A percentile compares a stretch with the other conserved stretches of the same genome.
Evolutionary conservation across 2,888 invertebrate genomes (phyloP).

Genomic region (Papilio gigon): DNA sequence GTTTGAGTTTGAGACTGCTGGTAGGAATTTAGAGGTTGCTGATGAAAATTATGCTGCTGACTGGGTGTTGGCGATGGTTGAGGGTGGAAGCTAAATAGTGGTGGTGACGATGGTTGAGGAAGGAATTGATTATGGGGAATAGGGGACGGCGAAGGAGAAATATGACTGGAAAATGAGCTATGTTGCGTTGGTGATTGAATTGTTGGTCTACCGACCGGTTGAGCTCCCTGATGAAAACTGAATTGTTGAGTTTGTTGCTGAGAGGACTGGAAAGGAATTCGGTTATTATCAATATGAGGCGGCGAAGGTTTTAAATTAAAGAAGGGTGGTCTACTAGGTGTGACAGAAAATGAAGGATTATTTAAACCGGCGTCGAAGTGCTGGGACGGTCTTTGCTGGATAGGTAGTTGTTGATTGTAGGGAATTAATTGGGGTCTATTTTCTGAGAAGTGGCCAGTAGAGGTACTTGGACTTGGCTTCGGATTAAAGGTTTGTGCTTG

Average conservation of each 20-base stretch:
- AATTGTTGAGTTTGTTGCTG: conserved; percentile 67
- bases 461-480: conserved; percentile 63
- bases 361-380: conserved; percentile 71
- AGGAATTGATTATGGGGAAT: conserved; percentile 67
- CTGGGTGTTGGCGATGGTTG: conserved; percentile 66
- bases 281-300: conserved; percentile 70
- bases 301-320: conserved; percentile 77
- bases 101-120: conserved; percentile 71
- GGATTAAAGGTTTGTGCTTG: conserved; percentile 65
- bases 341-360: conserved; percentile 64
- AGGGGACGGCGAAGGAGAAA: conserved; percentile 55
- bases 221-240: conserved; percentile 75
- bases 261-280: conserved; percentile 66
- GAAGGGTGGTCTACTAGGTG: conserved; percentile 70
- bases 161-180: conserved; percentile 59
- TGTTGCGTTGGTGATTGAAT: conserved; percentile 57
- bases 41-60: conserved; percentile 56
- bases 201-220: conserved; percentile 62
- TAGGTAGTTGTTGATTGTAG: conserved; percentile 75
- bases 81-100: conserved; percentile 71
- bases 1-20: conserved; percentile 67
- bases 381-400: conserved; percentile 69
- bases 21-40: conserved; percentile 59
- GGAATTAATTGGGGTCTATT: conserved; percentile 65
- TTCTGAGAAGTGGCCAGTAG: conserved; percentile 66